Percentiles rank a stretch among this genome's conserved stretches.
These are phyloP conservation scores for Heterotilapia buettikoferi DNA, from an alignment of 2,113 vertebrate genomes.

Conservation along the genomic window DNA sequence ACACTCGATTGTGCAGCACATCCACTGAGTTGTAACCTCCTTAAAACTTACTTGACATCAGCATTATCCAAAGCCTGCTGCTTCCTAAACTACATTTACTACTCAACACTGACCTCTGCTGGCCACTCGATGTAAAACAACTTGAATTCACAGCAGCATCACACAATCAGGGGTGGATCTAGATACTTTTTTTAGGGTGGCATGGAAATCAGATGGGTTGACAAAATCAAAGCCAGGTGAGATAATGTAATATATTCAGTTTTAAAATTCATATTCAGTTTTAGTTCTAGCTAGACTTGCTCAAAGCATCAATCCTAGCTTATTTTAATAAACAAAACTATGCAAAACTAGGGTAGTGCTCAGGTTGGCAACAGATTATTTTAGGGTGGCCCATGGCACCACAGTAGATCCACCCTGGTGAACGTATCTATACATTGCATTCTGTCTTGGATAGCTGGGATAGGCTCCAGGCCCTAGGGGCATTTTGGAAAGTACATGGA, in stretches of 20 bases:
- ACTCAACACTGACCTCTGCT: constrained; percentile 53
- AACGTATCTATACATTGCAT: background rate
- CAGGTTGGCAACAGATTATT: background rate
- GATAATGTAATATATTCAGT: background rate
- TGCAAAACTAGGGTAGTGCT: background rate
- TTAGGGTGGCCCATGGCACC: background rate
- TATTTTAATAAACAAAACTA: background rate
- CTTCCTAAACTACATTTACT: background rate
- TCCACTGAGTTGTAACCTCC: background rate
- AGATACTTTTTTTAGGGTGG: background rate
- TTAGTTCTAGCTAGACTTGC: background rate
- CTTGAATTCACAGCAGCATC: background rate
- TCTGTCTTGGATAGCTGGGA: background rate
- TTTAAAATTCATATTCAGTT: background rate
- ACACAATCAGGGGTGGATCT: background rate
- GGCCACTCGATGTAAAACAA: background rate
- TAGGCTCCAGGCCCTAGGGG: background rate
- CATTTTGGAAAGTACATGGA: background rate
- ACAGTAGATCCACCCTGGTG: background rate
- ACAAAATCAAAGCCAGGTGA: background rate
- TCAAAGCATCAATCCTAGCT: background rate
- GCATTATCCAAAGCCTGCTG: background rate
- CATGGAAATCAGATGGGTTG: background rate
- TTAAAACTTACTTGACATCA: background rate
- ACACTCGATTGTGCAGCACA: background rate